A percentile compares a stretch with the other conserved stretches of the same genome.
phyloP scores from a whole-genome alignment of 1,140 invertebrate genomes.

The Periplaneta americana region DNA sequence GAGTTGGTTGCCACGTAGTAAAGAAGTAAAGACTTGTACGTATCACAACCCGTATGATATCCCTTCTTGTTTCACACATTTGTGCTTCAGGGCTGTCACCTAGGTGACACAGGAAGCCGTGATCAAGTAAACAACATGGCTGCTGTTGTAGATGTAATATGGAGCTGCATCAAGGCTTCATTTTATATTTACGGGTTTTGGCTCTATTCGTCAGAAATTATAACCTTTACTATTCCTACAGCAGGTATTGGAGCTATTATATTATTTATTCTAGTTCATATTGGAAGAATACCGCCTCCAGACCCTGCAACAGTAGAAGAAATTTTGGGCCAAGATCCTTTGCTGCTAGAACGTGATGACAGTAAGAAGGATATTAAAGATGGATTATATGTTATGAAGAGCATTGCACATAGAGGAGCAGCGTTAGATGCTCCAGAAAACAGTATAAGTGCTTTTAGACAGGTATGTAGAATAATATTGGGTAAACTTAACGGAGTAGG shows the following conservation, averaged over 20 bases:
- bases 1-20: too few relatives aligned
- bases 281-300: slow-evolving; percentile 33
- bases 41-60: too few relatives aligned
- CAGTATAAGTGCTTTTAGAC: slow-evolving; percentile 59
- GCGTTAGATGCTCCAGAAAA: slow-evolving; percentile 69
- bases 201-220: slow-evolving; percentile 10
- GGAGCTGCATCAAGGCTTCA: not conserved
- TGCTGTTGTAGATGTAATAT: not conserved
- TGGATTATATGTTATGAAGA: slow-evolving; percentile 37
- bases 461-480: slow-evolving; percentile 46
- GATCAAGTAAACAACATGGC: slow-evolving; percentile 5
- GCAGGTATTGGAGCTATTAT: slow-evolving; percentile 24
- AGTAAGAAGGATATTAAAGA: slow-evolving; percentile 23
- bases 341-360: slow-evolving; percentile 25
- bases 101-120: not conserved
- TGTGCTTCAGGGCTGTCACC: too few relatives aligned
- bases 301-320: slow-evolving; percentile 31
- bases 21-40: too few relatives aligned
- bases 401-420: slow-evolving; percentile 62
- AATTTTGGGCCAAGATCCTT: slow-evolving; percentile 40
- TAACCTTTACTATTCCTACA: slow-evolving; percentile 28
- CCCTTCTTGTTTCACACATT: too few relatives aligned
- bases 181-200: slow-evolving; percentile 13
- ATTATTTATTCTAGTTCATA: slow-evolving; percentile 23
- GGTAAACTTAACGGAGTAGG: too few relatives aligned